These are phyloP conservation scores for Odontesthes bonariensis DNA, from an alignment of 2,113 vertebrate genomes.

Conservation along the genomic window DNA sequence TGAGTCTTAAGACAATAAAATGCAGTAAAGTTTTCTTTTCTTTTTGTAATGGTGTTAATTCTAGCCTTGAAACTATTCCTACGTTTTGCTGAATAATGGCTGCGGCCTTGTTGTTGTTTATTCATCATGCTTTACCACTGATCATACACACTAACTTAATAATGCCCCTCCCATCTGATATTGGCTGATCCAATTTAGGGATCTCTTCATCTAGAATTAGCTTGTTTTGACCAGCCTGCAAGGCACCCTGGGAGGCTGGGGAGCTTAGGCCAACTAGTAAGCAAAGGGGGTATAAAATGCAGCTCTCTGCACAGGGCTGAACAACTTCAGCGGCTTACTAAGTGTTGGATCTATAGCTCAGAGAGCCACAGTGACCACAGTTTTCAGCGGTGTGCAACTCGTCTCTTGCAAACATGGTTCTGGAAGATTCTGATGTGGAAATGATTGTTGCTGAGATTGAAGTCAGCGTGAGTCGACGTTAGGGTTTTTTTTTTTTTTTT, in stretches of 20 bases:
- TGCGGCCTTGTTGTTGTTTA: not conserved
- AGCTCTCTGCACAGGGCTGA: constrained; percentile 45
- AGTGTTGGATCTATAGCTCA: constrained; percentile 68
- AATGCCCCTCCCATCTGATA: constrained; percentile 75
- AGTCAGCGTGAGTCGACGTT: constrained; percentile 85
- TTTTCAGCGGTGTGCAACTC: constrained; percentile 23
- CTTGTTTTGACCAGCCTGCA: constrained; percentile 84
- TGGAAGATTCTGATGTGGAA: constrained; percentile 86
- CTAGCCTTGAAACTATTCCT: not conserved
- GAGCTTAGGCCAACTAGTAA: constrained; percentile 80
- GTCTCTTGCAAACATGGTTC: constrained; percentile 85
- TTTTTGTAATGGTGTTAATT: no score
- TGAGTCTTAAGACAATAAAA: no score
- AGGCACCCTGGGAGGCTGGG: constrained; percentile 83
- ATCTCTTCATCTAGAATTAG: constrained; percentile 86
- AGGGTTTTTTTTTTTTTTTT: not conserved
- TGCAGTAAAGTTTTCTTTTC: no score
- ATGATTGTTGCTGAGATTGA: constrained; percentile 86
- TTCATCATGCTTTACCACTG: constrained; percentile 25
- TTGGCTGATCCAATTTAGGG: constrained; percentile 90
- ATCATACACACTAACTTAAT: constrained; percentile 17
- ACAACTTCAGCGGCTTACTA: constrained; percentile 48
- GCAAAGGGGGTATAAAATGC: constrained; percentile 85
- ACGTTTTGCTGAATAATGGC: constrained; percentile 21
- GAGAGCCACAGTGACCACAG: constrained; percentile 3